Conservation (phyloP, 2,797 vertebrate genomes). For the Sphaeramia orbicularis region DNA sequence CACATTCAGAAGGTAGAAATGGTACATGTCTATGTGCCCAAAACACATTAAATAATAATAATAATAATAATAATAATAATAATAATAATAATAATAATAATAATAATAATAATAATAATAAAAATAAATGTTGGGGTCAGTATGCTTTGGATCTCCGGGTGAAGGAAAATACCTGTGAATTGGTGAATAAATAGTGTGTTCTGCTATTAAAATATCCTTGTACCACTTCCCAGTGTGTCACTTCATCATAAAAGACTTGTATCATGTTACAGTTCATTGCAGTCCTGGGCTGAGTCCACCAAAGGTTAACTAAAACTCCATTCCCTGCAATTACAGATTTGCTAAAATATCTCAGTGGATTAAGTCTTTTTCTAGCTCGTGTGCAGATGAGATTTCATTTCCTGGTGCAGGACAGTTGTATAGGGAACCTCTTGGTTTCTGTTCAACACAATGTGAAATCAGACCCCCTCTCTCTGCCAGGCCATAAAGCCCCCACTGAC, state of each 20-base stretch:
- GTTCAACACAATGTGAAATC: conserved; percentile 80
- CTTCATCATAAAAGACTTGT: conserved; percentile 15
- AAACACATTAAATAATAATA: too few relatives aligned
- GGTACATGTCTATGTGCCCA: too few relatives aligned
- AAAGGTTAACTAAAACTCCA: conserved; percentile 22
- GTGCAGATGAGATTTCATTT: conserved; percentile 57
- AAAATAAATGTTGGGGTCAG: too few relatives aligned
- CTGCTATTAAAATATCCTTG: not conserved
- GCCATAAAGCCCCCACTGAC: conserved; percentile 68
- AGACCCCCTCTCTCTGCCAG: conserved; percentile 63
- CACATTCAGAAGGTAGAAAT: too few relatives aligned
- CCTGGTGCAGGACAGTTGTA: conserved; percentile 58
- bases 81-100: too few relatives aligned
- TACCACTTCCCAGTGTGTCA: not conserved
- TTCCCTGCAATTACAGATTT: conserved; percentile 56
- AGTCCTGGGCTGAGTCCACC: conserved; percentile 28
- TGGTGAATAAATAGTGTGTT: not conserved
- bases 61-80: too few relatives aligned
- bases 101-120: too few relatives aligned
- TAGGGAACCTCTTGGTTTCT: conserved; percentile 72
- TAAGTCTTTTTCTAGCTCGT: conserved; percentile 29
- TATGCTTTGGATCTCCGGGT: too few relatives aligned
- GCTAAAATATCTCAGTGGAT: conserved; percentile 61
- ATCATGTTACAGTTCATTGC: conserved; percentile 24
- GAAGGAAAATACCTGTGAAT: too few relatives aligned